These are phyloP conservation scores for Condylura cristata DNA, from an alignment of 2,113 vertebrate species.

Conservation along the genomic window DNA sequence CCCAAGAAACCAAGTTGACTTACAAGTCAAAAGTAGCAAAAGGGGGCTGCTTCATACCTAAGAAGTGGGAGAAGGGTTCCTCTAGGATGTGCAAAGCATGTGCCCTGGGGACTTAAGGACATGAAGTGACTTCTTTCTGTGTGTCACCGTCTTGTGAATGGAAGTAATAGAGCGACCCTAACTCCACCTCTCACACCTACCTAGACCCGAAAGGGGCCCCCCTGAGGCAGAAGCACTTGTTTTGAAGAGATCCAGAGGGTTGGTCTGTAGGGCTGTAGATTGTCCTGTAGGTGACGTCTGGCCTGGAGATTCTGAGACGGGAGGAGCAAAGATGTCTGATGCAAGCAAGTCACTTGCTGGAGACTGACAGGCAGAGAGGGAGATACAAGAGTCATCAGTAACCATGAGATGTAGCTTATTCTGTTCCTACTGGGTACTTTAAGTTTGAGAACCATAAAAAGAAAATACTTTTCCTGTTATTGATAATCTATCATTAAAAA, in stretches of 20 bases:
- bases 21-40: background rate
- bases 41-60: background rate
- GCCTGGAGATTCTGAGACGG: slow-evolving; percentile 66
- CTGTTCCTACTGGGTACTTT: background rate
- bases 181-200: slow-evolving; percentile 77
- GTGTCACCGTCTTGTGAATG: too few relatives aligned
- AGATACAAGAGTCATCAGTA: slow-evolving; percentile 49
- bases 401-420: background rate
- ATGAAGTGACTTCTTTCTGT: background rate
- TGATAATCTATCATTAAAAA: background rate
- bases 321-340: slow-evolving; percentile 87
- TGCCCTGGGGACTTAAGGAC: background rate
- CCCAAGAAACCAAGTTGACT: background rate
- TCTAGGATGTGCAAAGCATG: background rate
- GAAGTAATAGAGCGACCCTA: background rate
- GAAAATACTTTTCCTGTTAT: background rate
- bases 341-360: slow-evolving; percentile 88
- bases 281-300: slow-evolving; percentile 71
- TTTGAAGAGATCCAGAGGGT: slow-evolving; percentile 88
- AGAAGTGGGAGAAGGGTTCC: background rate
- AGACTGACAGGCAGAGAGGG: slow-evolving; percentile 81
- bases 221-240: slow-evolving; percentile 39
- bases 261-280: slow-evolving; percentile 67
- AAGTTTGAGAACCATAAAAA: background rate
- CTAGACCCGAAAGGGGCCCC: slow-evolving; percentile 71